Conservation (phyloP, 2,113 vertebrate species). For the Dromaius novaehollandiae region DNA sequence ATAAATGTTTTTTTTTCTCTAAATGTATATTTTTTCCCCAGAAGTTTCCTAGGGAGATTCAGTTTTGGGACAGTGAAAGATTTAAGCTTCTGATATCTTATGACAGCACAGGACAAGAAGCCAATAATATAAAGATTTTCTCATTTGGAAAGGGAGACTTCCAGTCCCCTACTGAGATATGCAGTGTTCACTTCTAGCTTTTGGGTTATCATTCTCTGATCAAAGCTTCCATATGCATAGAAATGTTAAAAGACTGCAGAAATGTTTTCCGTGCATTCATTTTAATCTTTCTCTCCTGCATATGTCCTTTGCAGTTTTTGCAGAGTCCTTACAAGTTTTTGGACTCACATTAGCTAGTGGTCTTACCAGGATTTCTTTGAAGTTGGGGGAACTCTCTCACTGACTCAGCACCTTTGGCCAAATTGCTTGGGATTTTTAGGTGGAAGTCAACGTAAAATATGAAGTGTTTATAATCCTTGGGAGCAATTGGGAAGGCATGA, state of each 20-base stretch:
- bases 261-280: background rate
- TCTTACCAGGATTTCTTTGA: background rate
- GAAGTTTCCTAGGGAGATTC: background rate
- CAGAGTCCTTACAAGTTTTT: background rate
- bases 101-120: background rate
- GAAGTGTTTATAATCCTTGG: background rate
- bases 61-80: background rate
- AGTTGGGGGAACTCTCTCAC: background rate
- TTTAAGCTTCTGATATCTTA: constrained; percentile 3
- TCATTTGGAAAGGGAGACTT: background rate
- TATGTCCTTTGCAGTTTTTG: background rate
- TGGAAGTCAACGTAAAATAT: background rate
- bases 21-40: background rate
- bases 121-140: constrained; percentile 11
- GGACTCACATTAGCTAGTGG: background rate
- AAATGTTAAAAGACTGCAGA: constrained; percentile 37
- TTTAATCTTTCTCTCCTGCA: background rate
- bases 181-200: background rate
- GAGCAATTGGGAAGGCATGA: background rate
- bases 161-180: background rate
- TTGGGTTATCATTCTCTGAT: background rate
- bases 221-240: background rate
- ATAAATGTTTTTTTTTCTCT: background rate
- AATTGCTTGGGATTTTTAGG: background rate
- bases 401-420: background rate